Evolutionary conservation across 1,140 invertebrate genomes (phyloP), one percentile per base, ranked within the genome.

Genomic region (Atopsyche davidsoni): DNA sequence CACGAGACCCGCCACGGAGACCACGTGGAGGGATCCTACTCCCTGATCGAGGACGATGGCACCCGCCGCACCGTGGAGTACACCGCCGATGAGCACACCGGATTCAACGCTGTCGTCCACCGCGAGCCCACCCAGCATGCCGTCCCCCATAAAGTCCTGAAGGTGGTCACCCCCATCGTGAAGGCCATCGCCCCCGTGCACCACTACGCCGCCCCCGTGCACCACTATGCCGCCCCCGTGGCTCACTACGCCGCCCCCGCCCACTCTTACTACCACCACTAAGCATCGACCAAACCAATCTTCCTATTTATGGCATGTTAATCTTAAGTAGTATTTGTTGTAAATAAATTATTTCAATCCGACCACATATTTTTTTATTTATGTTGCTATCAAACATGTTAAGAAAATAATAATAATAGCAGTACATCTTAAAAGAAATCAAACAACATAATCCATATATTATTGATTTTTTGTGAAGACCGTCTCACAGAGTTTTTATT

Each of bases 21-120:
- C 50, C 67, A 72, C 28, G 79, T 81, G 14, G 67, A 75, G 39
- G 78, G 78, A 23, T 62, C 68, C 21, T 81, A 80, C 64, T 76
- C 73, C 32, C 63, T 80, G 16, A 64, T 79, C 44, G 77, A 80
- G 56, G 73, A 79, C 9, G 79, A 87, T 61, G 83, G 83, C 31
- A 81, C 78, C 55, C 70, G 77, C 58, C 75, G 83, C 48, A 81
- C 80, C 55, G 83, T 85, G 38, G 78, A 83, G 21, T 87, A 86
- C 68, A 82, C 80, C 21, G 81, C 83, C 44, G 82, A 85, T 59
- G 75, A 80, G 17, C 75, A 84, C 60, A 80, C 75, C 57, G 83
- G 83, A 56, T 83, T 85, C 64, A 78, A 83, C 65, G 83, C 83
- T 1, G 66, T 80, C 14, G 76, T 86, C 2, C 73, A 72, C 31